Percentiles rank a stretch among this genome's conserved stretches.
phyloP scores from a whole-genome alignment of 37 sponge, comb jelly and placozoan genomes.

The Chondrosia reniformis region DNA sequence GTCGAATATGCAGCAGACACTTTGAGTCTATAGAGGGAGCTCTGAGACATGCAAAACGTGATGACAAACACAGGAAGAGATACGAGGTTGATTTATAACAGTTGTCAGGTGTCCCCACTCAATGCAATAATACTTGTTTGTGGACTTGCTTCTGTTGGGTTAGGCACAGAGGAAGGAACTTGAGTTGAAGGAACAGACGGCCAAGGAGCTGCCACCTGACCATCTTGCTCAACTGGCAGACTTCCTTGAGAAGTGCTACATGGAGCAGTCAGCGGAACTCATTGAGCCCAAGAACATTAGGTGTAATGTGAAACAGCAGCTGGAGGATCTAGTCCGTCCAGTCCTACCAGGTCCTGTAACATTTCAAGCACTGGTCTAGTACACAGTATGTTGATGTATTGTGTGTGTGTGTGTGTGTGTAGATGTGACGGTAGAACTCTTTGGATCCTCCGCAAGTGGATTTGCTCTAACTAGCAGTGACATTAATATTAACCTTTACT shows the following conservation, averaged over 20 bases:
- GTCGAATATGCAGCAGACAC: slow-evolving; percentile 8
- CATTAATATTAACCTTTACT: slow-evolving; percentile 57
- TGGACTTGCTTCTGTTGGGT: no score
- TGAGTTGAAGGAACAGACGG: not conserved
- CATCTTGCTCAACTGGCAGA: not conserved
- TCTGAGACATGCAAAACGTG: not conserved
- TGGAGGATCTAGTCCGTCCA: not conserved
- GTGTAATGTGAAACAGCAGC: slow-evolving; percentile 17
- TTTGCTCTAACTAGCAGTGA: slow-evolving; percentile 55
- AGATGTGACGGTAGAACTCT: slow-evolving; percentile 51
- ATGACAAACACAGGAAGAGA: slow-evolving; percentile 17
- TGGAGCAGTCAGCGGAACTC: not conserved
- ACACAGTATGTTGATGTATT: no score
- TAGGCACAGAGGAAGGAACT: slow-evolving; percentile 8
- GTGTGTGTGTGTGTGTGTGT: no score
- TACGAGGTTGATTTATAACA: not conserved
- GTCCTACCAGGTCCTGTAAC: slow-evolving; percentile 11
- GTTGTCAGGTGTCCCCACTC: no score
- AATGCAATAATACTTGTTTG: no score
- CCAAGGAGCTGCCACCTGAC: not conserved
- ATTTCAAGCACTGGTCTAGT: no score
- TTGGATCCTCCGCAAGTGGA: slow-evolving; percentile 53
- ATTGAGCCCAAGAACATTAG: not conserved
- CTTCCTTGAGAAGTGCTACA: not conserved
- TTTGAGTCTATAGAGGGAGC: not conserved